Base-by-base conservation (phyloP, 2,888 invertebrate species). In the Oeneis ivallda region DNA sequence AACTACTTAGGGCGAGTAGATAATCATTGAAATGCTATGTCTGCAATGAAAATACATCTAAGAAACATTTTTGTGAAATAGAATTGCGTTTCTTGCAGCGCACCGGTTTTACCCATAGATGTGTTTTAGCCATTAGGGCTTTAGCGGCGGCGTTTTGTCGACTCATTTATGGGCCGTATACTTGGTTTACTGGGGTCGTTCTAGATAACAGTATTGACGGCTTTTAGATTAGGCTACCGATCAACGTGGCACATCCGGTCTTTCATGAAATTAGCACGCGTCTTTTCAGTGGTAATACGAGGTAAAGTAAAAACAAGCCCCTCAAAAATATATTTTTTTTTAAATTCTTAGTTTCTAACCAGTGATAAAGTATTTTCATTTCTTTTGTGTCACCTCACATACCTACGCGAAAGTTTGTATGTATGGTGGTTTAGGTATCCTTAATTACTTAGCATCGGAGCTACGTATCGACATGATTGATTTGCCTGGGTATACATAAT, bases 91-190 rank as follows among this genome's bases (percentile, higher is more conserved):
- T 47, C 47, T 47, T 19, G 49, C 19, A 9, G 34, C 59, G 59
- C 49, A 8, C 7, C 52, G 41, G 47, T 32, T 26, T 26, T 19
- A n/a, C 45, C 17, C 1, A 54, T 54, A 15, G 41, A 61, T 61
- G 52, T 70, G 72, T 69, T 71, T 41, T 15, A 41, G 75, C 79
- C 80, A 81, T 83, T 85, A 85, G 77, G 76, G 79, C 71, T 77
- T 80, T 79, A 77, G 75, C 79, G 79, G 68, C 71, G 77, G 77
- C 79, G 75, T 81, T 82, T 79, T 81, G 83, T 79, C 76, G 80
- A 75, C 79, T 82, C 86, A 82, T 89, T 89, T 87, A 89, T 87
- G 82, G 85, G 74, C 78, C 84, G 83, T 88, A 86, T 85, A 84
- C 83, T 82, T 81, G 82, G 79, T 85, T 86, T 82, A 86, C 79